These are phyloP conservation scores for Ormia ochracea DNA, from an alignment of 2,888 invertebrate genomes.

Conservation along the genomic window DNA sequence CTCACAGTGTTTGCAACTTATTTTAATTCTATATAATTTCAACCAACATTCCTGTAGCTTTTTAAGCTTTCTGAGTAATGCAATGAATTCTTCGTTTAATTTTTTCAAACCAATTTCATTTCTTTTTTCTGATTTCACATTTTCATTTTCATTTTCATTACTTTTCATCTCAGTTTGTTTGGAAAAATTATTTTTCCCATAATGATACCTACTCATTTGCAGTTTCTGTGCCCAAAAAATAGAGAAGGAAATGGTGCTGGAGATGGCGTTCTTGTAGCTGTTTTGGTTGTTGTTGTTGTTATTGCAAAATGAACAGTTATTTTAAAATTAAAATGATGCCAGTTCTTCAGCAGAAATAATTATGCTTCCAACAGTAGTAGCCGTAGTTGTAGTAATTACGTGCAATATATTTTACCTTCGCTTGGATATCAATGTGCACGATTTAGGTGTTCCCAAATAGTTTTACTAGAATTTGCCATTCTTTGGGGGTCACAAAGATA, in stretches of 20 bases:
- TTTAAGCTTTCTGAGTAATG: conserved; percentile 60
- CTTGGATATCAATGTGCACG: no score
- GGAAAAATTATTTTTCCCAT: conserved; percentile 40
- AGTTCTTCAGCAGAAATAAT: no score
- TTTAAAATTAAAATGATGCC: conserved; percentile 40
- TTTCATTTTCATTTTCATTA: conserved; percentile 51
- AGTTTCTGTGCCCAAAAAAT: background rate
- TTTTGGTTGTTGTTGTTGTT: no score
- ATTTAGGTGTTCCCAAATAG: no score
- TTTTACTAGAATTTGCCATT: no score
- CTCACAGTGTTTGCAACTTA: conserved; percentile 4
- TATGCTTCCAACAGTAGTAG: no score
- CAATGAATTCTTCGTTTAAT: conserved; percentile 43
- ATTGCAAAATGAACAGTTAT: conserved; percentile 53
- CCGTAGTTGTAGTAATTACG: no score
- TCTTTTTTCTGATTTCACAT: background rate
- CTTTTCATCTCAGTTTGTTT: conserved; percentile 53
- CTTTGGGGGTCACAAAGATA: no score
- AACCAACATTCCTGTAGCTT: conserved; percentile 50
- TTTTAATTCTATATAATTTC: conserved; percentile 34
- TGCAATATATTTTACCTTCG: no score
- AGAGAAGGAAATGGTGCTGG: background rate
- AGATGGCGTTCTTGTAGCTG: conserved; percentile 49
- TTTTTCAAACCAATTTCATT: conserved; percentile 27
- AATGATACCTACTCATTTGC: conserved; percentile 37